These are phyloP conservation scores for Synanthedon formicaeformis DNA, from an alignment of 2,888 invertebrate species.

Conservation along the genomic window DNA sequence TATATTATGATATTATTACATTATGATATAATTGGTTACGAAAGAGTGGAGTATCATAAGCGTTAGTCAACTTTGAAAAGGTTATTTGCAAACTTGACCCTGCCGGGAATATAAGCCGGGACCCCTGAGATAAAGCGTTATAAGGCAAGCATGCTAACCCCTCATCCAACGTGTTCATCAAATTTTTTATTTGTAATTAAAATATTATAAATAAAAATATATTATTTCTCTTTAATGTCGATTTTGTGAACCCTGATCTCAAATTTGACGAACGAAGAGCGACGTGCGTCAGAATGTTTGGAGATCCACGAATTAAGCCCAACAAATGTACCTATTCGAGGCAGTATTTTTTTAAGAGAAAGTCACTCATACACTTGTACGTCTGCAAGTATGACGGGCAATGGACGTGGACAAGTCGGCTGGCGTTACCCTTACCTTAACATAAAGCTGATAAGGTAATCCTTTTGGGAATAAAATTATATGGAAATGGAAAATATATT, in stretches of 20 bases:
- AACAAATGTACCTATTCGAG: constrained; percentile 22
- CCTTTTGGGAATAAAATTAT: constrained; percentile 11
- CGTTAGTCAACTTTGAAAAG: too few species aligned
- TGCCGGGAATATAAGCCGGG: too few species aligned
- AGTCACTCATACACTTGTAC: background rate
- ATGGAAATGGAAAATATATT: constrained; percentile 6
- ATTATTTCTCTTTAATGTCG: background rate
- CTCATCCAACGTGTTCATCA: too few species aligned
- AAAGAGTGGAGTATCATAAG: too few species aligned
- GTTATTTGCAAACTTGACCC: too few species aligned
- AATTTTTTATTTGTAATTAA: too few species aligned
- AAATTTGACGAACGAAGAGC: constrained; percentile 49
- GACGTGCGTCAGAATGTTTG: constrained; percentile 32
- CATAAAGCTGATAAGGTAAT: constrained; percentile 4
- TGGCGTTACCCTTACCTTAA: background rate
- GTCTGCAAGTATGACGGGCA: constrained; percentile 34
- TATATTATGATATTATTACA: too few species aligned
- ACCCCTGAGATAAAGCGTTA: too few species aligned
- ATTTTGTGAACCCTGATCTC: constrained; percentile 36
- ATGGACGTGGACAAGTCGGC: constrained; percentile 16
- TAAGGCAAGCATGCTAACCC: too few species aligned
- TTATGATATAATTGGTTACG: too few species aligned
- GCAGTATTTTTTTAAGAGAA: constrained; percentile 31
- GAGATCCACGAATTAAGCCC: constrained; percentile 48
- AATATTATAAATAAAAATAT: background rate